Base-by-base conservation (phyloP, 2,888 invertebrate species). In the Tortricodes alternella region DNA sequence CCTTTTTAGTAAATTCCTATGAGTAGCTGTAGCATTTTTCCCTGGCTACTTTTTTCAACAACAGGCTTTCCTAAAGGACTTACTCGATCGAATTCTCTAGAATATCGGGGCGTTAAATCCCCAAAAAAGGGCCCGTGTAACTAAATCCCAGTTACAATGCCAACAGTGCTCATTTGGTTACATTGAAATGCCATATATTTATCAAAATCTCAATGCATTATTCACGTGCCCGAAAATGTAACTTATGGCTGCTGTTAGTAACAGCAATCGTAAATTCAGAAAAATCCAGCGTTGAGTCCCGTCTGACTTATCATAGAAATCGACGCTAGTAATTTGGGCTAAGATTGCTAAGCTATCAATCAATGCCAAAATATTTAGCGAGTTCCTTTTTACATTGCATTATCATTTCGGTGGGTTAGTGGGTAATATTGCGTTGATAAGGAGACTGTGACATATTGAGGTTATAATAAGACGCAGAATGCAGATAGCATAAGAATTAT, bases 381-480 rank as follows among this genome's bases (percentile, higher is more conserved):
- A 46, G 23, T 35, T 41, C 32, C 44, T 59, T 61, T 64, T 64
- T 59, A 57, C 23, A 44, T 41, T 53, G 9, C 52, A 62, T 74
- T 81, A 83, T 82, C 79, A 65, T 62, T 64, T 70, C 68, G 75
- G 71, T 83, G 71, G 85, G 85, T 86, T 82, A 85, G 81, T 79
- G 62, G 83, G 86, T 83, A 80, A 85, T 68, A 70, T 50, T 59
- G 60, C 66, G 62, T 59, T 38, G 37, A 46, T 46, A 43, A 55
- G 49, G 13, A 9, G 37, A 24, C 15, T 6, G n/a, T 15, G 27
- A 13, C 3, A 29, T 32, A 38, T 52, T 35, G 15, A 52, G 57
- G 44, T 44, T 57, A 39, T 21, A 23, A 43, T 38, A 29, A 39
- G 51, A 39, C 27, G 56, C 23, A 48, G 39, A 16, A 43, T 18